Conservation (phyloP, 2,888 invertebrate species). For the Sylvicola cinctus region DNA sequence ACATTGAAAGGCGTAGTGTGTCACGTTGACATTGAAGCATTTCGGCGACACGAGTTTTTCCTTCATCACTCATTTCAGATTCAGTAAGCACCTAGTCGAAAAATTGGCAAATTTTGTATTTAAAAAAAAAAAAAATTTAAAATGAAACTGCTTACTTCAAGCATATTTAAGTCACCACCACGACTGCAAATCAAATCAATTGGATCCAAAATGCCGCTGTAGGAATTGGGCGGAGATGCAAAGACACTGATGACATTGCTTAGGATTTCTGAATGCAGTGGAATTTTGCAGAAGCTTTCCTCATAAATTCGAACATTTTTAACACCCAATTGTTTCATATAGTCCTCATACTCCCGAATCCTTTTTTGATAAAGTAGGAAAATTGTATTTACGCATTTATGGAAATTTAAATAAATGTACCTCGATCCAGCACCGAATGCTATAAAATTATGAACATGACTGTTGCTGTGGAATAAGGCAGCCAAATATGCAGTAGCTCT, state of each 20-base stretch:
- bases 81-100: slow-evolving; percentile 34
- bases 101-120: slow-evolving; percentile 4
- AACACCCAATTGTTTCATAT: slow-evolving; percentile 46
- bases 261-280: slow-evolving; percentile 29
- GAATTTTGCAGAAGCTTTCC: slow-evolving; percentile 29
- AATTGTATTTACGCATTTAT: not conserved
- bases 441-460: slow-evolving; percentile 34
- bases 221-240: slow-evolving; percentile 64
- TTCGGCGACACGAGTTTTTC: slow-evolving; percentile 36
- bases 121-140: not conserved
- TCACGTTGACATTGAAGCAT: slow-evolving; percentile 55
- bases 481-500: slow-evolving; percentile 62
- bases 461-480: slow-evolving; percentile 35
- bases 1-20: slow-evolving; percentile 51
- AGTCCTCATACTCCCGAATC: slow-evolving; percentile 37
- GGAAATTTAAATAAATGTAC: not conserved
- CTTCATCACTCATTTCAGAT: slow-evolving; percentile 38
- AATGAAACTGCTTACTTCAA: slow-evolving; percentile 44
- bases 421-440: slow-evolving; percentile 35
- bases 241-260: slow-evolving; percentile 40
- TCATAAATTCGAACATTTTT: slow-evolving; percentile 30
- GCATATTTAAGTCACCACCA: slow-evolving; percentile 54
- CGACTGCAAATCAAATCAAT: slow-evolving; percentile 63
- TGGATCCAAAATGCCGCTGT: slow-evolving; percentile 57
- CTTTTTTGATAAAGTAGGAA: not conserved